Percentiles rank a stretch among this genome's conserved stretches.
phyloP scores from a whole-genome alignment of 2,888 invertebrate genomes.

The Chymomyza caudatula region DNA sequence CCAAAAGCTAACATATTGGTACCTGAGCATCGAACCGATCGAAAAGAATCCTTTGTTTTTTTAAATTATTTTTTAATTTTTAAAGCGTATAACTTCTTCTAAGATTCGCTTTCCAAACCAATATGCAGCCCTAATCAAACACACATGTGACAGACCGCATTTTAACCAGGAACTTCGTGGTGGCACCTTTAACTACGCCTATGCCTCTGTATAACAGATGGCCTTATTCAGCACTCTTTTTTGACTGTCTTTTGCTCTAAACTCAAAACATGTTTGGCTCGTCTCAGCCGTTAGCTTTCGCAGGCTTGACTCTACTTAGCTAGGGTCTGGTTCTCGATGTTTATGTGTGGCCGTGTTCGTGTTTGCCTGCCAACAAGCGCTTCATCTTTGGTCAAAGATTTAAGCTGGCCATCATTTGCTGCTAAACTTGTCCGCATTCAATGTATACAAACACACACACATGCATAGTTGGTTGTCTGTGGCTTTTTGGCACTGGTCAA shows the following conservation, averaged over 20 bases:
- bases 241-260: slow-evolving; percentile 25
- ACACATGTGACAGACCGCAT: no score
- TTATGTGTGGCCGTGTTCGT: slow-evolving; percentile 22
- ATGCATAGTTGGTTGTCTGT: slow-evolving; percentile 37
- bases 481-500: slow-evolving; percentile 27
- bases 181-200: background rate
- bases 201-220: background rate
- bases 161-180: background rate
- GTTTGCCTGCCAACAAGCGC: slow-evolving; percentile 4
- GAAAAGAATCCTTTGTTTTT: no score
- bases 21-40: no score
- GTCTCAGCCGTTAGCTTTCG: slow-evolving; percentile 56
- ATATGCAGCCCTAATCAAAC: no score
- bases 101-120: no score
- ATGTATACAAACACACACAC: slow-evolving; percentile 49
- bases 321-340: slow-evolving; percentile 19
- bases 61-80: no score
- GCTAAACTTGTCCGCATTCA: slow-evolving; percentile 69
- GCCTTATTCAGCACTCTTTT: slow-evolving; percentile 19
- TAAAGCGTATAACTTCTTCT: no score
- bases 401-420: slow-evolving; percentile 46
- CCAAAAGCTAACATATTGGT: no score
- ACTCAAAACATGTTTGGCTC: background rate
- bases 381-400: slow-evolving; percentile 18
- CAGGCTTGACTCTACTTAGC: slow-evolving; percentile 27